These are phyloP conservation scores for Platygyra sinensis DNA, from an alignment of 64 coral and sea anemone genomes.

Conservation along the genomic window DNA sequence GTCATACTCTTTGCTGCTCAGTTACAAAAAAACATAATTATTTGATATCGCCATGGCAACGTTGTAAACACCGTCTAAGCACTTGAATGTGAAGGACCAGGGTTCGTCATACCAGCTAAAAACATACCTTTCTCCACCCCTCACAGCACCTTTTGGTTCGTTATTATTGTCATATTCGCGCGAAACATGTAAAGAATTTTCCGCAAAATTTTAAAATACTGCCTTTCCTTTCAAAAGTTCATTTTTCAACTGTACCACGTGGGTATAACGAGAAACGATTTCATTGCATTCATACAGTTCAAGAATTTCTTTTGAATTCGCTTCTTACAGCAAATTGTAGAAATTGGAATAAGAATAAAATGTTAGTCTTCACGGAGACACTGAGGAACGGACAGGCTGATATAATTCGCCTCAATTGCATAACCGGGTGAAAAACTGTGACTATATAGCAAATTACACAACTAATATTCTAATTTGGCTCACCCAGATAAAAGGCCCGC, in stretches of 20 bases:
- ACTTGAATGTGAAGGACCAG: neutral
- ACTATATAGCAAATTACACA: constrained; percentile 38
- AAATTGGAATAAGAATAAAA: neutral
- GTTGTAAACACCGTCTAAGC: constrained; percentile 13
- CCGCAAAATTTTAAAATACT: too few relatives aligned
- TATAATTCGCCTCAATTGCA: neutral
- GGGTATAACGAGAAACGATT: too few relatives aligned
- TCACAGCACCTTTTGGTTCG: too few relatives aligned
- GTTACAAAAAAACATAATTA: neutral
- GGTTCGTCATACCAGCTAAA: neutral
- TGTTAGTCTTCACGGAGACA: neutral
- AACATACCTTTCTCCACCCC: neutral
- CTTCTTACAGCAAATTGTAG: neutral
- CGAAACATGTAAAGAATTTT: too few relatives aligned
- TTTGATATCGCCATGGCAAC: constrained; percentile 21
- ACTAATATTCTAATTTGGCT: constrained; percentile 10
- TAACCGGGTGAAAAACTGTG: neutral
- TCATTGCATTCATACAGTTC: too few relatives aligned
- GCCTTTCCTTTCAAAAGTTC: too few relatives aligned
- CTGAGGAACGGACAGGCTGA: neutral
- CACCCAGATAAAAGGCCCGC: neutral
- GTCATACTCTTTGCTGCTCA: neutral
- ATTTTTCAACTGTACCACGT: too few relatives aligned
- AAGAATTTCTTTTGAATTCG: too few relatives aligned
- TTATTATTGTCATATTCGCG: too few relatives aligned